These are phyloP conservation scores for Echinometra lucunter DNA, from an alignment of 53 echinoderm and acorn worm species.

Conservation along the genomic window DNA sequence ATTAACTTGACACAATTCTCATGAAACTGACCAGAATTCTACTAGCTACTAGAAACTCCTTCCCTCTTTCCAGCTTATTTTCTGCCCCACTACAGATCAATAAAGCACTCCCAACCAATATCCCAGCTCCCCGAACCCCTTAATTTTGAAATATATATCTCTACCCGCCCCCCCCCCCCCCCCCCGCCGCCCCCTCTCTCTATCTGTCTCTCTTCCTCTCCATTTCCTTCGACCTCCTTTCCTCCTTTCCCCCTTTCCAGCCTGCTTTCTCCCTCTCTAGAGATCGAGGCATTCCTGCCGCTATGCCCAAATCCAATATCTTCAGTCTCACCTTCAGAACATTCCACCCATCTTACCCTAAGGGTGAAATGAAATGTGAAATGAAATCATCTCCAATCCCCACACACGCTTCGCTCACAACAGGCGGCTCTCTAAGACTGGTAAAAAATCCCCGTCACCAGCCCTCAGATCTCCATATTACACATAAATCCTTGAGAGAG, in stretches of 20 bases:
- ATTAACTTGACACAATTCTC: no score
- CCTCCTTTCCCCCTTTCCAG: neutral
- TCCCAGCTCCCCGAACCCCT: no score
- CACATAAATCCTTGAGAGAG: neutral
- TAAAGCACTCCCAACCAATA: no score
- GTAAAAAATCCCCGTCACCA: neutral
- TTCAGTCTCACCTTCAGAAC: neutral
- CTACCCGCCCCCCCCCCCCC: neutral
- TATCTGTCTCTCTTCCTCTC: neutral
- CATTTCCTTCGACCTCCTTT: neutral
- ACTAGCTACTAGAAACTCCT: no score
- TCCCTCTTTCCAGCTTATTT: neutral
- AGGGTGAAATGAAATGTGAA: constrained; percentile 31
- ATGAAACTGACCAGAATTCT: no score
- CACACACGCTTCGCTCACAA: neutral
- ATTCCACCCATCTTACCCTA: neutral
- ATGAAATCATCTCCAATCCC: neutral
- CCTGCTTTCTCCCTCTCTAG: neutral
- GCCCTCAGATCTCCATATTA: neutral
- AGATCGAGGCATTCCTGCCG: neutral
- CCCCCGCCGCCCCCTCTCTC: neutral
- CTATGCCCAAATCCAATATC: constrained; percentile 22
- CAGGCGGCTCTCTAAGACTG: neutral
- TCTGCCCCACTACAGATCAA: no score
- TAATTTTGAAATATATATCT: no score